Evolutionary conservation across 1,140 invertebrate genomes (phyloP).

Genomic region (Hyphantria cunea): DNA sequence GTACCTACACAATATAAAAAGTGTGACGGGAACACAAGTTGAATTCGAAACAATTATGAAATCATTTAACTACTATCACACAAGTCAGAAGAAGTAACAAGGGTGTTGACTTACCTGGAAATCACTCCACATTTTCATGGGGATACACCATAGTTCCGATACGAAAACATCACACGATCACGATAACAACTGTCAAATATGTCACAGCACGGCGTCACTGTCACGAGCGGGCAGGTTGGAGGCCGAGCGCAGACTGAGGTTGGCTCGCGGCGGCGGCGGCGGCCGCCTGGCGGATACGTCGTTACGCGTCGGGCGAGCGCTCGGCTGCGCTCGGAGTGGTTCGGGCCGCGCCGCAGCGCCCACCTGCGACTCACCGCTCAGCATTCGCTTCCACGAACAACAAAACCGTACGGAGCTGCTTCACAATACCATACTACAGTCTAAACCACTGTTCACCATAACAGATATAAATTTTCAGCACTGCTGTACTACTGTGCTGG

Average conservation of each 20-base stretch:
- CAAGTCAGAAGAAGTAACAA: slow-evolving; percentile 5
- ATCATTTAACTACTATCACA: slow-evolving; percentile 14
- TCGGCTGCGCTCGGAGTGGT: slow-evolving; percentile 42
- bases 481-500: no score
- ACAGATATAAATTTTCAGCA: background rate
- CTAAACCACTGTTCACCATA: background rate
- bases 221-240: slow-evolving; percentile 56
- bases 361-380: slow-evolving; percentile 67
- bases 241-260: slow-evolving; percentile 72
- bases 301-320: slow-evolving; percentile 36
- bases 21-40: slow-evolving; percentile 26
- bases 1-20: slow-evolving; percentile 20
- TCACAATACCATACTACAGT: slow-evolving; percentile 1
- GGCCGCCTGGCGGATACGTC: slow-evolving; percentile 46
- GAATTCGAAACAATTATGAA: slow-evolving; percentile 24
- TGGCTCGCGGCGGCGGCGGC: slow-evolving; percentile 37
- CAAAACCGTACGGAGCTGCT: slow-evolving; percentile 56
- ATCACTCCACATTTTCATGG: slow-evolving; percentile 82
- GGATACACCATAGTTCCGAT: slow-evolving; percentile 81
- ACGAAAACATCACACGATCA: slow-evolving; percentile 79
- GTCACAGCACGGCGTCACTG: slow-evolving; percentile 73
- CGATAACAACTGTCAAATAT: slow-evolving; percentile 80
- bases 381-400: slow-evolving; percentile 63
- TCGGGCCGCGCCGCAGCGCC: slow-evolving; percentile 47
- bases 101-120: slow-evolving; percentile 66